Conservation (phyloP, 2,113 vertebrate species). For the Salvelinus fontinalis region DNA sequence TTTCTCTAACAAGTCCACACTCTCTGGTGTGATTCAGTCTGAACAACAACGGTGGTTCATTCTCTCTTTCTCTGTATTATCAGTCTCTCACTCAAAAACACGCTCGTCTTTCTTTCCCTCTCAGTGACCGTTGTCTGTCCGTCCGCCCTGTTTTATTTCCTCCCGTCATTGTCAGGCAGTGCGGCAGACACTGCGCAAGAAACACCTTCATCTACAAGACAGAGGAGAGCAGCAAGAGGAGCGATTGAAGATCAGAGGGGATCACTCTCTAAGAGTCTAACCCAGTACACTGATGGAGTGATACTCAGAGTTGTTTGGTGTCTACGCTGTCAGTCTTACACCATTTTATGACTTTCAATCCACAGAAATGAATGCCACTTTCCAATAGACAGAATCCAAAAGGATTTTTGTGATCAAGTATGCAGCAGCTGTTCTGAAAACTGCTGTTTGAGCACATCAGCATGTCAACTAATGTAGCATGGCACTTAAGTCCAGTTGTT, state of each 20-base stretch:
- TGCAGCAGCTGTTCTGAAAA: neutral
- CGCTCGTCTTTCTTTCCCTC: conserved; percentile 55
- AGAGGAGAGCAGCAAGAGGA: conserved; percentile 19
- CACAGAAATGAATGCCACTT: neutral
- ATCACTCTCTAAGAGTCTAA: neutral
- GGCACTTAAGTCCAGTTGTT: conserved; percentile 35
- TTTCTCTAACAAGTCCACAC: conserved; percentile 54
- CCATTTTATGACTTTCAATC: neutral
- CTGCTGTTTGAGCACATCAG: neutral
- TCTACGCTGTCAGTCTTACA: no score
- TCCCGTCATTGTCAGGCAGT: conserved; percentile 45
- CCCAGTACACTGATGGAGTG: neutral
- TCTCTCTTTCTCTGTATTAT: conserved; percentile 58
- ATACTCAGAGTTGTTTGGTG: no score
- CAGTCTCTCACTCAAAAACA: conserved; percentile 54
- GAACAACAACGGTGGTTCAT: conserved; percentile 20
- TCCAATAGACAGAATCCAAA: neutral
- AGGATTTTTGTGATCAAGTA: neutral
- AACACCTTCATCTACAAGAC: conserved; percentile 47
- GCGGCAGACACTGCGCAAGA: conserved; percentile 40
- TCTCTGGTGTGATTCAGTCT: conserved; percentile 39
- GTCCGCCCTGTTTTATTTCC: conserved; percentile 46
- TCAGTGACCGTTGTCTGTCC: conserved; percentile 46
- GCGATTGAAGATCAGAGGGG: conserved; percentile 32
- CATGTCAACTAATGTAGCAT: conserved; percentile 1